Percentiles rank a stretch among this genome's conserved stretches.
These are phyloP conservation scores for Crypturellus tataupa DNA, from an alignment of 2,797 vertebrate genomes.

Conservation along the genomic window DNA sequence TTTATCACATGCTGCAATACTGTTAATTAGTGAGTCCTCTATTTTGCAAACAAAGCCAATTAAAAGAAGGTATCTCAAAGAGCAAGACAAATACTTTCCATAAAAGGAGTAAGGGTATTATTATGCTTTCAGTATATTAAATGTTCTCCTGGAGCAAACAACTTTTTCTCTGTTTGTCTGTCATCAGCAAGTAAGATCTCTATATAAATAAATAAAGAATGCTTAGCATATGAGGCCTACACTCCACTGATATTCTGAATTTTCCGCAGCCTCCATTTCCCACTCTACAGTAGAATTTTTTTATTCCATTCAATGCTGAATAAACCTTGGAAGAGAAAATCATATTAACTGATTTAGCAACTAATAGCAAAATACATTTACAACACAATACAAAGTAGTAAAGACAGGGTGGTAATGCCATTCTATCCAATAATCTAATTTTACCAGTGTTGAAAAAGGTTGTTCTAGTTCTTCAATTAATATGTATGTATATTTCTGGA, in stretches of 20 bases:
- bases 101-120: slow-evolving; percentile 7
- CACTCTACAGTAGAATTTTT: not conserved
- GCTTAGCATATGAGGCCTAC: not conserved
- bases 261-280: not conserved
- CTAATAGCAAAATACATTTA: slow-evolving; percentile 24
- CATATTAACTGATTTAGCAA: not conserved
- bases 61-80: slow-evolving; percentile 39
- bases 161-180: slow-evolving; percentile 68
- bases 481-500: not conserved
- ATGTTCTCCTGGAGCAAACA: slow-evolving; percentile 69
- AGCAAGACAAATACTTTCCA: slow-evolving; percentile 15
- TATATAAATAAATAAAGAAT: slow-evolving; percentile 12
- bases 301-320: slow-evolving; percentile 4
- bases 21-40: not conserved
- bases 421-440: not conserved
- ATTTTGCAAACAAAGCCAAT: slow-evolving; percentile 42
- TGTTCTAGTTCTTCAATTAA: not conserved
- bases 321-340: slow-evolving; percentile 8
- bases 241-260: slow-evolving; percentile 2
- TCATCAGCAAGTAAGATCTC: slow-evolving; percentile 64
- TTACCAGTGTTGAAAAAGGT: not conserved
- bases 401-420: not conserved
- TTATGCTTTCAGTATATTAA: slow-evolving; percentile 54
- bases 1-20: not conserved
- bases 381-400: not conserved